phyloP scores from a whole-genome alignment of 2,113 vertebrate species.

The Oenanthe melanoleuca region DNA sequence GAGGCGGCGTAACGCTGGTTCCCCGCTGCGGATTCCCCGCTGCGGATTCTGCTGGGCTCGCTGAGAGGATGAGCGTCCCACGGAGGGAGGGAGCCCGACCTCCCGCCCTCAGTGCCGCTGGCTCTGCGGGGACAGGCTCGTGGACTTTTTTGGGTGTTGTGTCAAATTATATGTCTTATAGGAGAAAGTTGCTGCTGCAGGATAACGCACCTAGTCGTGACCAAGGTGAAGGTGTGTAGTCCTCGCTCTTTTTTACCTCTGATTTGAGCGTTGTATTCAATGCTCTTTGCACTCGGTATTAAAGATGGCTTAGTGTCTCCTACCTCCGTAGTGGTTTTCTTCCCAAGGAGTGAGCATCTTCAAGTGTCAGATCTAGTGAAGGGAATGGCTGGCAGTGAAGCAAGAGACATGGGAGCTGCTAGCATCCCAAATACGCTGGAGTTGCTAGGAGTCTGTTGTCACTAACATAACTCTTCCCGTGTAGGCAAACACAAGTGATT shows the following conservation, averaged over 20 bases:
- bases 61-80: neutral
- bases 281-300: accelerated
- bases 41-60: neutral
- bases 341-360: neutral
- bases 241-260: neutral
- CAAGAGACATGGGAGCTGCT: neutral
- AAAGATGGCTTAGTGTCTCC: neutral
- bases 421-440: accelerated
- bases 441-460: neutral
- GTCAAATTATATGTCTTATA: accelerated
- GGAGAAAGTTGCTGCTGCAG: neutral
- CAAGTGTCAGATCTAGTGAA: neutral
- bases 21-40: no score
- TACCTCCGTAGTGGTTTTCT: neutral
- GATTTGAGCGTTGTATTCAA: accelerated
- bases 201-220: accelerated
- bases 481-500: accelerated
- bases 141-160: accelerated
- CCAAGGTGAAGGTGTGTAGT: neutral
- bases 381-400: neutral
- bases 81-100: neutral
- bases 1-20: accelerated
- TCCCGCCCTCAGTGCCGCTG: neutral
- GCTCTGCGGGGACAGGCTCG: accelerated
- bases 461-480: neutral